phyloP scores from a whole-genome alignment of 2,797 vertebrate genomes.

The Poecilia gillii region DNA sequence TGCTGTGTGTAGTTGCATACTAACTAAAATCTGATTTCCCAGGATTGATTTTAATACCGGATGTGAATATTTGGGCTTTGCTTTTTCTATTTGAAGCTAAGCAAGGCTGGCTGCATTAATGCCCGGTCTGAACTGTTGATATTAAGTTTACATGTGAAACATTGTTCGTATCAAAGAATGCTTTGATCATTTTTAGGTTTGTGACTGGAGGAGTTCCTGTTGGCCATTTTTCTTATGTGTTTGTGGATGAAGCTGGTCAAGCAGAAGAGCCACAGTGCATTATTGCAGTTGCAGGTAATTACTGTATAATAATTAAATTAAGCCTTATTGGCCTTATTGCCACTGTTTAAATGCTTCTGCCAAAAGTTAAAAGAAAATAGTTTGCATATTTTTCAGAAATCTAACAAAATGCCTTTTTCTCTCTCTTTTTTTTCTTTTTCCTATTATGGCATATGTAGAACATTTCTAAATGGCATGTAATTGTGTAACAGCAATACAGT shows the following conservation, averaged over 20 bases:
- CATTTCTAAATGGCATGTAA: neutral
- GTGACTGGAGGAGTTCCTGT: constrained; percentile 83
- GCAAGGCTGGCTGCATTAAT: neutral
- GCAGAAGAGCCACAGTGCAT: constrained; percentile 88
- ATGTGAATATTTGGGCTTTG: neutral
- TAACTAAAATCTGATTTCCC: neutral
- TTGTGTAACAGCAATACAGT: neutral
- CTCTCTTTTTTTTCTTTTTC: neutral
- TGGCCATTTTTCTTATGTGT: constrained; percentile 90
- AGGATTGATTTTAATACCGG: neutral
- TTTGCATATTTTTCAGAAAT: neutral
- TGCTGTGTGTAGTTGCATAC: neutral
- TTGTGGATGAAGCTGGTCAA: constrained; percentile 92
- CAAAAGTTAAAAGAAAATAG: neutral
- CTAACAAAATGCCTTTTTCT: neutral
- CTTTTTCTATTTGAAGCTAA: neutral
- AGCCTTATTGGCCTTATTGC: neutral
- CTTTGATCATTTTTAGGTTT: constrained; percentile 75
- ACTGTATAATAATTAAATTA: neutral
- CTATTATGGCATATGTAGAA: neutral
- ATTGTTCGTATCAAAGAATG: neutral
- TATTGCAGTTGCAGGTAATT: constrained; percentile 86
- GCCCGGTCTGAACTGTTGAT: neutral
- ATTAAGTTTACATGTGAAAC: neutral
- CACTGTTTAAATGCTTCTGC: neutral